Percentiles rank a stretch among this genome's conserved stretches.
These are phyloP conservation scores for Meloidogyne exigua DNA, from an alignment of 1,140 invertebrate species.

Conservation along the genomic window DNA sequence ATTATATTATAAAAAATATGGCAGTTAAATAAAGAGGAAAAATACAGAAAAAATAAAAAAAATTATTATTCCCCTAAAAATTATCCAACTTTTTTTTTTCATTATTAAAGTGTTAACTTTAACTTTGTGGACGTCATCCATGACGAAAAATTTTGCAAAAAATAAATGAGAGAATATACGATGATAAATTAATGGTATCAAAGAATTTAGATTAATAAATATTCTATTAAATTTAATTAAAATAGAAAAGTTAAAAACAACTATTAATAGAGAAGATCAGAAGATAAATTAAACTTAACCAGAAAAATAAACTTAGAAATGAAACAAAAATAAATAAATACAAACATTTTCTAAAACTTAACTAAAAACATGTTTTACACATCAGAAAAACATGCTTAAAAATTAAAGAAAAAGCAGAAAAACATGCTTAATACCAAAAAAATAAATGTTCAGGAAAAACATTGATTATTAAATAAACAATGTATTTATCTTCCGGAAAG, in stretches of 20 bases:
- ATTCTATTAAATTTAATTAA: background rate
- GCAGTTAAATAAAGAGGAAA: background rate
- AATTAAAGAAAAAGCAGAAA: background rate
- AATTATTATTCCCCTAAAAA: too few species aligned
- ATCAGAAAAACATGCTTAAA: background rate
- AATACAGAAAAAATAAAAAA: background rate
- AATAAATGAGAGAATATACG: background rate
- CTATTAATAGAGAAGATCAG: background rate
- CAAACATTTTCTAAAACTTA: too few species aligned
- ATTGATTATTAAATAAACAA: too few species aligned
- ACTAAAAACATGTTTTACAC: too few species aligned
- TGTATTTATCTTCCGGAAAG: background rate
- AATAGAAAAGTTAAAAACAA: background rate
- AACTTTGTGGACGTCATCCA: background rate
- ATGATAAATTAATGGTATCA: conserved; percentile 1
- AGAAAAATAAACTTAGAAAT: too few species aligned
- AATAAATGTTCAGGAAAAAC: too few species aligned
- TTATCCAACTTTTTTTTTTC: too few species aligned
- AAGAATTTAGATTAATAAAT: background rate
- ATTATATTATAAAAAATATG: conserved; percentile 7
- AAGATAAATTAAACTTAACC: too few species aligned
- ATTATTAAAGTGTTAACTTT: too few species aligned
- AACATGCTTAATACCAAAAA: too few species aligned
- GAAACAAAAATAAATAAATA: too few species aligned
- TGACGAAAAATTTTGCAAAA: background rate